phyloP scores from a whole-genome alignment of 2,113 vertebrate genomes.

The Phyllostomus discolor region DNA sequence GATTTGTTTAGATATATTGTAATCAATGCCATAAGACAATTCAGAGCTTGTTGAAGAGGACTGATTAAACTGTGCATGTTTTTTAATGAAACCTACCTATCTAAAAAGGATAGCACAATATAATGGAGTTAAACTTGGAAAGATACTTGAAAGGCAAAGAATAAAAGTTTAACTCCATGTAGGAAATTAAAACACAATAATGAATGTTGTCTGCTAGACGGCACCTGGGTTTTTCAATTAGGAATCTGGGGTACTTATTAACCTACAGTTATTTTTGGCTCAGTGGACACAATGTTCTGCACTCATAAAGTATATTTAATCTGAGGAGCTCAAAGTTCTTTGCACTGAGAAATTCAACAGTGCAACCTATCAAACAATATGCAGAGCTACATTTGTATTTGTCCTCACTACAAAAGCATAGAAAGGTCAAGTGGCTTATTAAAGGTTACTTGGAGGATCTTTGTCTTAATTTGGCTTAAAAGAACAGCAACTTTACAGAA shows the following conservation, averaged over 20 bases:
- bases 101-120: slow-evolving; percentile 44
- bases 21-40: slow-evolving; percentile 35
- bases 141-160: slow-evolving; percentile 58
- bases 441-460: neutral
- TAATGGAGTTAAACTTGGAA: slow-evolving; percentile 60
- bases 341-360: neutral
- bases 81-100: slow-evolving; percentile 61
- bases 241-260: slow-evolving; percentile 66
- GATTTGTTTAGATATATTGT: neutral
- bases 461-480: slow-evolving; percentile 1
- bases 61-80: slow-evolving; percentile 41
- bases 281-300: slow-evolving; percentile 52
- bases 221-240: slow-evolving; percentile 71
- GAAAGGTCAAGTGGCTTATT: neutral
- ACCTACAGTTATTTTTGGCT: slow-evolving; percentile 68
- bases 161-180: slow-evolving; percentile 71
- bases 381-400: neutral
- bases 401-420: neutral
- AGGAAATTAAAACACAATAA: slow-evolving; percentile 76
- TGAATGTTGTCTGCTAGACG: slow-evolving; percentile 63
- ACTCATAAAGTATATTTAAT: neutral
- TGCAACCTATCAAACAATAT: neutral
- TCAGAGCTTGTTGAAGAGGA: slow-evolving; percentile 63
- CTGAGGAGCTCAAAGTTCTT: neutral
- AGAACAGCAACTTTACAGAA: neutral